Evolutionary conservation across 1,140 invertebrate species (phyloP), one percentile per base, ranked within the genome.

Genomic region (Babylonia areolata): DNA sequence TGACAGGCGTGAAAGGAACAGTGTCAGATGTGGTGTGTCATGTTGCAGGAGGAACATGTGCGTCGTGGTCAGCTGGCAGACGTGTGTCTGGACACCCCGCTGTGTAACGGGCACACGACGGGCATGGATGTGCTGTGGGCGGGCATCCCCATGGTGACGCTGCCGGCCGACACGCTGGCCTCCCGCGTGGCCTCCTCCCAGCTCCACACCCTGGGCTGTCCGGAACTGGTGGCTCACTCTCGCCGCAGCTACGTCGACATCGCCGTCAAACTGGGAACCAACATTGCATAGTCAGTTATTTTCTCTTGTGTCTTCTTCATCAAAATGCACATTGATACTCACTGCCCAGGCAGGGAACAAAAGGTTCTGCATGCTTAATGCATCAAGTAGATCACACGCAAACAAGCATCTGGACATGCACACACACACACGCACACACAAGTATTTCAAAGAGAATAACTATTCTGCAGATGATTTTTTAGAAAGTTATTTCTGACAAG

Each of bases 111-210:
- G 6, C 99, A 99, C 92, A 99, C 99, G 0, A 99, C 99, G 2
- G 98, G 98, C 84, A 99, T 99, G 99, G 99, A 99, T 94, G 98
- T 99, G 39, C 94, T 99, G 23, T 99, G 99, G 99, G 98, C 99
- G 17, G 99, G 99, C 78, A 99, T 98, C 1, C 99, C 99, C 5
- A 99, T 99, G 91, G 96, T 99, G 0, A 99, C 99, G 0, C 95
- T 99, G 64, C 98, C 98, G n/a, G 95, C 95, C 58, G 98, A 99
- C 94, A 99, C 99, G 6, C 94, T 99, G 83, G 99, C 99, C 0
- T 99, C 98, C 37, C 96, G 99, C 91, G 99, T 99, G 35, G 99
- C 99, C 51, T 98, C 99, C 28, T 99, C 98, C 86, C 99, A 99
- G 93, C 95, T 99, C 37, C 96, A 96, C 80, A 97, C 98, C 46